These are phyloP conservation scores for Argopecten irradians DNA, from an alignment of 1,140 invertebrate genomes.

Conservation along the genomic window DNA sequence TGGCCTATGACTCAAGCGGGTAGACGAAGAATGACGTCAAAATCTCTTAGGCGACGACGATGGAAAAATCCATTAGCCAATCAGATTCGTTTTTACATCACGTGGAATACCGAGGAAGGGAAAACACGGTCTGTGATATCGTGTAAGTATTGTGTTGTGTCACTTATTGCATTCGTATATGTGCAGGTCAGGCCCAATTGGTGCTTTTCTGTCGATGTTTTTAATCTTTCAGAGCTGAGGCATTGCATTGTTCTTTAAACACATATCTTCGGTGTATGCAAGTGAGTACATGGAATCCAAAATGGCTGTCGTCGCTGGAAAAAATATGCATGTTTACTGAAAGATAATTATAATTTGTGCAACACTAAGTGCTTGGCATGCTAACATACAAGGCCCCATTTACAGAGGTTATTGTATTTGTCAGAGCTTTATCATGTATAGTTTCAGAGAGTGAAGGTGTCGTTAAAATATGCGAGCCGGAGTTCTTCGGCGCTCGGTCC, in stretches of 20 bases:
- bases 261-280: background rate
- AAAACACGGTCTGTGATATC: background rate
- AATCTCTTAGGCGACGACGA: constrained; percentile 20
- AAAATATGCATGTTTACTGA: constrained; percentile 14
- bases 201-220: background rate
- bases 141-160: background rate
- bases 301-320: background rate
- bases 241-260: background rate
- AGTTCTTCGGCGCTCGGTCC: background rate
- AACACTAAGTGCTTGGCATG: background rate
- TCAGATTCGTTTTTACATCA: constrained; percentile 1
- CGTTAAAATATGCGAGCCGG: background rate
- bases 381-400: background rate
- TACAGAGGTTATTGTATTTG: background rate
- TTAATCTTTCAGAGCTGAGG: background rate
- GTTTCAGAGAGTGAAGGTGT: background rate
- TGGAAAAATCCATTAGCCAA: constrained; percentile 15
- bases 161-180: background rate
- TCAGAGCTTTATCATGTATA: background rate
- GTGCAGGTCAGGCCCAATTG: background rate
- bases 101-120: constrained; percentile 13
- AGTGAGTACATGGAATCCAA: constrained; percentile 19
- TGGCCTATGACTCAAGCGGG: background rate
- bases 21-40: constrained; percentile 1
- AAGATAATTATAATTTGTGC: constrained; percentile 19